Base-by-base conservation (phyloP, 2,888 invertebrate species). In the Apomyelois bistriatella region DNA sequence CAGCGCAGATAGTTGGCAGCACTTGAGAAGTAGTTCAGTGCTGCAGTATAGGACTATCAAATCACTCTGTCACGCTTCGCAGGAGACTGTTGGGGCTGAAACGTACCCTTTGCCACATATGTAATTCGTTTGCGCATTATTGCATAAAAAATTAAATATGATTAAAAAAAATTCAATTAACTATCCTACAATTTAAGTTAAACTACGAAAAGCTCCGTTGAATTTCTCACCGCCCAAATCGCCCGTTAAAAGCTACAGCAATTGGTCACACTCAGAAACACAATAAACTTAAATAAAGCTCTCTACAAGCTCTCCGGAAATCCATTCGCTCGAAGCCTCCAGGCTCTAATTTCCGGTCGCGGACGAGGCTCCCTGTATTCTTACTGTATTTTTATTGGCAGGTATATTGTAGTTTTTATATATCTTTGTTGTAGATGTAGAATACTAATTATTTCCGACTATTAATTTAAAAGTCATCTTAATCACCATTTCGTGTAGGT, bases 341-440 rank as follows among this genome's bases (percentile, higher is more conserved):
- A 46, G 55, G 58, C 53, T 57, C 58, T 55, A 59, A 59, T 59
- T 59, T 59, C 58, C 58, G 56, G 58, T 42, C n/a, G 41, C 40
- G 40, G 40, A 32, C 30, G 51, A 17, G 43, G 22, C 22, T 22
- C 3, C 22, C 43, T 15, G 43, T 38, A 16, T 32, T 32, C 32
- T 46, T 32, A 46, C 43, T 13, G 9, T 32, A 16, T 46, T 46
- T 46, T 46, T 46, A 46, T 46, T 28, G 28, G 7, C 48, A 28
- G 37, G 48, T 38, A 12, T 28, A 22, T 22, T 40, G 3, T 13
- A 3, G 2, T 13, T 13, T 38, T 6, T 40, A 8, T 15, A 1
- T 8, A 32, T 32, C 7, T 32, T 32, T 32, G 7, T 32, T 3
- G 7, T 7, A 6, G 28, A n/a, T 3, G 7, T 7, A 6, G 22